These are phyloP conservation scores for Phalanger gymnotis DNA, from an alignment of 2,797 vertebrate genomes.

Conservation along the genomic window DNA sequence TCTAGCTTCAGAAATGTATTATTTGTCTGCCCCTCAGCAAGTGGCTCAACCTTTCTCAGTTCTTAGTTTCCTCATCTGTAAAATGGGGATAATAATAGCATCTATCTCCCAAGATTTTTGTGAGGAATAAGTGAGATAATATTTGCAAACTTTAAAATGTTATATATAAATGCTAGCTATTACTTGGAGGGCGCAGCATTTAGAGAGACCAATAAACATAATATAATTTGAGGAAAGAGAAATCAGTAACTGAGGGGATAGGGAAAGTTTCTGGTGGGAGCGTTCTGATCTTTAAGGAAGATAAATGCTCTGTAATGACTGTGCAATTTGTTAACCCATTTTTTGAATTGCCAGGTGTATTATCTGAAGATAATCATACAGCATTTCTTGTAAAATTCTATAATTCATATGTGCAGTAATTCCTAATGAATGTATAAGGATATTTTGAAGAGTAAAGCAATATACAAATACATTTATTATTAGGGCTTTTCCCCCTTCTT, in stretches of 20 bases:
- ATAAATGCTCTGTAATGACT: neutral
- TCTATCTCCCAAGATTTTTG: neutral
- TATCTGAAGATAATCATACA: neutral
- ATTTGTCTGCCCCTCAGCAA: neutral
- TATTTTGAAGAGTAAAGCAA: neutral
- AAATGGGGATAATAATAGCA: neutral
- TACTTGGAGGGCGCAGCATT: neutral
- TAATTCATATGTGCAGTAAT: neutral
- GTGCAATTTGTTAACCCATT: neutral
- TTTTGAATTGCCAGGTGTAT: neutral
- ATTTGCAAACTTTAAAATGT: neutral
- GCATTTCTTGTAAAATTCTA: neutral
- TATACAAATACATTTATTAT: neutral
- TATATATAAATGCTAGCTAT: neutral
- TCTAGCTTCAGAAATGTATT: neutral
- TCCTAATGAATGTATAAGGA: neutral
- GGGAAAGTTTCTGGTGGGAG: neutral
- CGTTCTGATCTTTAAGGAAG: neutral
- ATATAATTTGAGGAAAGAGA: neutral
- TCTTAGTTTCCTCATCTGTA: neutral
- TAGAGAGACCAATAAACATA: neutral
- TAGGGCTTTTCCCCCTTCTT: neutral
- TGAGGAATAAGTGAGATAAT: neutral
- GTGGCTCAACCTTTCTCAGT: neutral
- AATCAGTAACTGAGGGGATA: neutral